Evolutionary conservation across 2,113 vertebrate species (phyloP).

Genomic region (Pseudolaguvia tuberculata): DNA sequence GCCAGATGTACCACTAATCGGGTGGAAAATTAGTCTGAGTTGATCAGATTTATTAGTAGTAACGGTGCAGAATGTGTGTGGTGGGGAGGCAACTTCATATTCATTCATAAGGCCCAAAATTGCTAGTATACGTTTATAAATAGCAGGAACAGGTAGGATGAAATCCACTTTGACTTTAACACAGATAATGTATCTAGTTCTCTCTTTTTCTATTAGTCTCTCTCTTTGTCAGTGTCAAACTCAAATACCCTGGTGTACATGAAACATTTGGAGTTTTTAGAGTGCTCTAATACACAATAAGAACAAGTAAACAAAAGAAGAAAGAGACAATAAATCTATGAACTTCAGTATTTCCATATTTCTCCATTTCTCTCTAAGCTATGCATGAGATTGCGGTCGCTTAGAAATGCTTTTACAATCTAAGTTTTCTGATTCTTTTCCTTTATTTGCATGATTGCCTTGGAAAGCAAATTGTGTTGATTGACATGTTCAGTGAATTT

Average conservation of each 20-base stretch:
- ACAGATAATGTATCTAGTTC: background rate
- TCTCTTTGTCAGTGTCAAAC: conserved; percentile 18
- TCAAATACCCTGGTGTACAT: background rate
- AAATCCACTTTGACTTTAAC: conserved; percentile 2
- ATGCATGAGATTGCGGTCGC: background rate
- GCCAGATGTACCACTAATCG: too few relatives aligned
- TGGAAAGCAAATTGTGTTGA: conserved; percentile 44
- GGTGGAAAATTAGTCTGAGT: too few relatives aligned
- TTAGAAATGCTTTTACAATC: background rate
- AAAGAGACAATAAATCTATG: background rate
- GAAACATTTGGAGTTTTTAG: background rate
- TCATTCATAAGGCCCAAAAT: too few relatives aligned
- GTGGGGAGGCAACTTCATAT: too few relatives aligned
- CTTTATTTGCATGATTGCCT: conserved; percentile 19
- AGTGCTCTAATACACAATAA: background rate
- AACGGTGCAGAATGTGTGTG: too few relatives aligned
- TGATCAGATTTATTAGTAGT: too few relatives aligned
- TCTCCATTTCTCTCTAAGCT: background rate
- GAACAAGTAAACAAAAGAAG: background rate
- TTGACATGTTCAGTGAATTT: conserved; percentile 50
- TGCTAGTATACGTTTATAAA: background rate
- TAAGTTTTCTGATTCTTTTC: background rate
- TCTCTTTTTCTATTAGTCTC: conserved; percentile 21
- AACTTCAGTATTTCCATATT: background rate
- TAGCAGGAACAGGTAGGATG: background rate